Evolutionary conservation across 2,113 vertebrate species (phyloP).

Genomic region (Leptodactylus fuscus): DNA sequence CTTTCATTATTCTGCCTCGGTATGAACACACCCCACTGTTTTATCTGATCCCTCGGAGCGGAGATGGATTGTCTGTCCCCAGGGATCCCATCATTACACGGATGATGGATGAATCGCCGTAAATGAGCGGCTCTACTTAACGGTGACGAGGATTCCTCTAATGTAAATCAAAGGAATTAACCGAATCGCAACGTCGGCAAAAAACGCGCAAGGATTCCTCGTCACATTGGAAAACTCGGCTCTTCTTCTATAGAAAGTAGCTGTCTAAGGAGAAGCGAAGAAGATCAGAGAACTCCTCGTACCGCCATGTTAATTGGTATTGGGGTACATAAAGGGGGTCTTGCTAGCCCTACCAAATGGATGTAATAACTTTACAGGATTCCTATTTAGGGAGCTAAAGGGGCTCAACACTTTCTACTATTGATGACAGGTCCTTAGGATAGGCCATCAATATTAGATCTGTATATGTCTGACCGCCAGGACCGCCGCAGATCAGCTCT

Average conservation of each 20-base stretch:
- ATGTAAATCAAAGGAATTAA: not conserved
- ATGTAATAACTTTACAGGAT: not conserved
- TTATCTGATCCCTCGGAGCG: not conserved
- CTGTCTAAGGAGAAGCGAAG: not conserved
- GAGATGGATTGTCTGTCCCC: not conserved
- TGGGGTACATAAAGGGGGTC: no score
- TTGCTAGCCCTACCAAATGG: not conserved
- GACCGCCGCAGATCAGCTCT: no score
- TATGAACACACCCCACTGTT: slow-evolving; percentile 27
- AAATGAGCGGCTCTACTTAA: not conserved
- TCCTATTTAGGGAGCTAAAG: no score
- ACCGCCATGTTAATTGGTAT: not conserved
- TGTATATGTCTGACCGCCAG: no score
- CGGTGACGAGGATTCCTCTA: not conserved
- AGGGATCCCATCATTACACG: not conserved
- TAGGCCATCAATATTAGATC: no score
- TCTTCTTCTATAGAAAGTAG: not conserved
- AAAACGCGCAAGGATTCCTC: slow-evolving; percentile 6
- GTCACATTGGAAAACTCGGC: not conserved
- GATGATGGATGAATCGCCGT: not conserved
- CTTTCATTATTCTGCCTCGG: slow-evolving; percentile 10
- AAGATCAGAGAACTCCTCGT: no score
- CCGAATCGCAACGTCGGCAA: not conserved
- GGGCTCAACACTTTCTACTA: no score
- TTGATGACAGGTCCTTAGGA: no score